A percentile compares a stretch with the other conserved stretches of the same genome.
Evolutionary conservation across 1,140 invertebrate genomes (phyloP).

Genomic region (Drosophila chauvacae): DNA sequence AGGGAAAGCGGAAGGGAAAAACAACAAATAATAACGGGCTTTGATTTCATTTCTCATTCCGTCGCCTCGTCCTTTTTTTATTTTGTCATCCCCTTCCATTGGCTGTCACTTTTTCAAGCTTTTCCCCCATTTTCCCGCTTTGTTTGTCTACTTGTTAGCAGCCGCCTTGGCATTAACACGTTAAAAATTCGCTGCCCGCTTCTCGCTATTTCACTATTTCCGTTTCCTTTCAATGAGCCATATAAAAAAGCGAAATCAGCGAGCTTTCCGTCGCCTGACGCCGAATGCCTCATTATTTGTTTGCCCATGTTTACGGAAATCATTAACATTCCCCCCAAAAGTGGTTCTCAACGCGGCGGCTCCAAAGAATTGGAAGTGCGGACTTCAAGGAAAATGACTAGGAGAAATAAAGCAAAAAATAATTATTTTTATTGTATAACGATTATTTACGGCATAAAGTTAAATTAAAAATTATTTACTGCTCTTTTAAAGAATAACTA

Average conservation of each 20-base stretch:
- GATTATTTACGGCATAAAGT: neutral
- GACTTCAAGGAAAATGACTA: constrained; percentile 4
- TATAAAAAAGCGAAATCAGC: constrained; percentile 61
- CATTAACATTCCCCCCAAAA: constrained; percentile 50
- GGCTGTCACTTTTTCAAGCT: constrained; percentile 30
- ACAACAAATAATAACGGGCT: constrained; percentile 74
- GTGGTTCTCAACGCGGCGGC: neutral
- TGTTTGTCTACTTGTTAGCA: constrained; percentile 79
- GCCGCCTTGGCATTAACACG: constrained; percentile 73
- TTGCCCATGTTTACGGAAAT: constrained; percentile 65
- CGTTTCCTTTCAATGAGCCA: constrained; percentile 60
- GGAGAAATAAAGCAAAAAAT: neutral
- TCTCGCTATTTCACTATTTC: constrained; percentile 49
- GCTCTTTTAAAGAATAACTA: neutral
- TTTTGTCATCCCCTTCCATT: constrained; percentile 25
- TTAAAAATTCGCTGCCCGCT: constrained; percentile 56
- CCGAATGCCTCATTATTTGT: constrained; percentile 51
- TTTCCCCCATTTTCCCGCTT: constrained; percentile 34
- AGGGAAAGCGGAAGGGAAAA: constrained; percentile 12
- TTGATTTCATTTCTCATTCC: constrained; percentile 75
- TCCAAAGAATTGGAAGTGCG: constrained; percentile 60
- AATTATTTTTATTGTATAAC: neutral
- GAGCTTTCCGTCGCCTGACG: constrained; percentile 41
- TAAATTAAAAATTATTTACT: neutral
- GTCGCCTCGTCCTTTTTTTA: constrained; percentile 8